Evolutionary conservation across 1,140 invertebrate genomes (phyloP), one percentile per base, ranked within the genome.

Genomic region (Drosophila repleta): DNA sequence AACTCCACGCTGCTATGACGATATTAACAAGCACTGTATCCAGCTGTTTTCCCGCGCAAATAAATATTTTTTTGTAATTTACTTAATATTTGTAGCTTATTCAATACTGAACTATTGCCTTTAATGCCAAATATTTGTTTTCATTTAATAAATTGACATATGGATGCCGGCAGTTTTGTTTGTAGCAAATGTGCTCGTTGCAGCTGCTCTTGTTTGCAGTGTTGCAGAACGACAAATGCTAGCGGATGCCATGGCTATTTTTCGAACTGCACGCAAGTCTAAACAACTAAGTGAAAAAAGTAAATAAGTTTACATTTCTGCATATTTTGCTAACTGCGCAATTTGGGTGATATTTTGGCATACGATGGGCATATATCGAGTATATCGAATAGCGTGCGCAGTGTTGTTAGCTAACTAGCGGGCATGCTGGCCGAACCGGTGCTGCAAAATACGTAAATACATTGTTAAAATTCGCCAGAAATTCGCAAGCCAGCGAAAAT

Each of bases 401-500:
- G 68, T 71, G 62, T 26, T 71, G 62, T 51, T 51, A 58, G 53
- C 20, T 8, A 20, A 29, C 21, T 29, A 24, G 52, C 32, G 26
- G 49, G 69, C 69, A 72, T 72, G 64, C 69, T 72, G 29, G 21
- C 21, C 18, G 37, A 35, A 67, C 20, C 48, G 32, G 69, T 72
- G 69, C 56, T 72, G 63, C 20, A 72, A 72, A 72, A 72, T 67
- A 72, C 69, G 67, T 48, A 72, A 66, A 72, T 72, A 72, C 56
- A 67, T 72, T 72, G 69, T 72, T 72, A 72, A 72, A 72, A 72
- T 67, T 72, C 63, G 69, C 69, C 55, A 67, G 69, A 72, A 75
- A 72, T 72, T 72, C 69, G 70, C 73, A 82, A 82, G 79, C 79
- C 70, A 82, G 71, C 74, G 70, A 81, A 82, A 82, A 82, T 74